Evolutionary conservation across 2,113 vertebrate species (phyloP).

Genomic region (Rissa tridactyla): DNA sequence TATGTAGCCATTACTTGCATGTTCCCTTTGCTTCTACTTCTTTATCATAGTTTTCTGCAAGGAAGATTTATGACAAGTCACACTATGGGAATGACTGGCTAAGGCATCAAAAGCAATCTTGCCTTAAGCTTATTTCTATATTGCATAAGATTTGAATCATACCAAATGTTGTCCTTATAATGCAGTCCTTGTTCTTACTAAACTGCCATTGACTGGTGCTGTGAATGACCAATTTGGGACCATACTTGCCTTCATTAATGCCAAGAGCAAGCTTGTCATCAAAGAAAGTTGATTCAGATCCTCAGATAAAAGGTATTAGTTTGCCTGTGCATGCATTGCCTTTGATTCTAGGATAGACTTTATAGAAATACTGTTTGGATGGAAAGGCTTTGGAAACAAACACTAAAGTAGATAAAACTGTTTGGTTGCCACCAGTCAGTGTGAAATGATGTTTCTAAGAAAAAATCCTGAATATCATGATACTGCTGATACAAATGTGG

Average conservation of each 20-base stretch:
- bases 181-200: neutral
- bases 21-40: neutral
- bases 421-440: neutral
- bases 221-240: neutral
- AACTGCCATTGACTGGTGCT: neutral
- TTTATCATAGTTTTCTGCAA: neutral
- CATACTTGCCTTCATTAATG: neutral
- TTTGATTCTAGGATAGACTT: neutral
- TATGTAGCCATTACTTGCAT: neutral
- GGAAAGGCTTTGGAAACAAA: neutral
- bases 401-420: neutral
- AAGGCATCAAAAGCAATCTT: conserved; percentile 20
- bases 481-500: neutral
- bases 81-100: neutral
- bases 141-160: conserved; percentile 41
- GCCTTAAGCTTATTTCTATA: conserved; percentile 34
- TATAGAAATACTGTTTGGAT: neutral
- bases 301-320: neutral
- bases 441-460: neutral
- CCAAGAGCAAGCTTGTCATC: neutral
- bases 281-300: neutral
- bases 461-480: neutral
- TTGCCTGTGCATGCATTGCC: neutral
- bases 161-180: conserved; percentile 19
- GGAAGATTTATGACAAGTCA: neutral